These are phyloP conservation scores for Phalloptychus januarius DNA, from an alignment of 2,797 vertebrate species.

Conservation along the genomic window DNA sequence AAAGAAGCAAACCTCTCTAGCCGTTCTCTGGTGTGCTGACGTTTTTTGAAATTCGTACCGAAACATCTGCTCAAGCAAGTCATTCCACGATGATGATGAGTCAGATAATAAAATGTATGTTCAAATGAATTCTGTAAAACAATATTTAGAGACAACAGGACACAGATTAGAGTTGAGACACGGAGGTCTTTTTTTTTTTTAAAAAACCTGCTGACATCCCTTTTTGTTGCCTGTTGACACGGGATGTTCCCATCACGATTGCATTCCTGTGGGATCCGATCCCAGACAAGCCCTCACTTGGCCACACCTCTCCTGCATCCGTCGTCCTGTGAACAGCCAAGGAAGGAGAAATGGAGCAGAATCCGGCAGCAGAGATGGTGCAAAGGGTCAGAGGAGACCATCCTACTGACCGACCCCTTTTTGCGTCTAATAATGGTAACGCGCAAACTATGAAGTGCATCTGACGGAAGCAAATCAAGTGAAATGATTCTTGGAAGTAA, in stretches of 20 bases:
- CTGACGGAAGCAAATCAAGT: background rate
- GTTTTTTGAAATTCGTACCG: background rate
- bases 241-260: constrained; percentile 37
- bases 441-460: background rate
- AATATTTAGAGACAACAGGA: background rate
- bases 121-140: background rate
- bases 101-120: background rate
- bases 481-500: background rate
- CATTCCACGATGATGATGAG: background rate
- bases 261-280: constrained; percentile 61
- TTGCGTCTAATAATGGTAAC: background rate
- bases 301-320: constrained; percentile 46
- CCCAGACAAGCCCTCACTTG: constrained; percentile 56
- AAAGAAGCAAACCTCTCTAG: background rate
- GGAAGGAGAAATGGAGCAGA: constrained; percentile 35
- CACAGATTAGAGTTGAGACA: constrained; percentile 45
- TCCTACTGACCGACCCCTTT: background rate
- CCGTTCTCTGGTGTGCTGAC: background rate
- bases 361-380: constrained; percentile 34
- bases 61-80: background rate
- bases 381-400: constrained; percentile 20
- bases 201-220: constrained; percentile 65
- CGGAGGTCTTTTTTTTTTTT: constrained; percentile 36
- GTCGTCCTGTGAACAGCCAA: constrained; percentile 41
- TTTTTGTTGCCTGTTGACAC: constrained; percentile 52